Evolutionary conservation across 2,888 invertebrate species (phyloP).

Genomic region (Pecten maximus): DNA sequence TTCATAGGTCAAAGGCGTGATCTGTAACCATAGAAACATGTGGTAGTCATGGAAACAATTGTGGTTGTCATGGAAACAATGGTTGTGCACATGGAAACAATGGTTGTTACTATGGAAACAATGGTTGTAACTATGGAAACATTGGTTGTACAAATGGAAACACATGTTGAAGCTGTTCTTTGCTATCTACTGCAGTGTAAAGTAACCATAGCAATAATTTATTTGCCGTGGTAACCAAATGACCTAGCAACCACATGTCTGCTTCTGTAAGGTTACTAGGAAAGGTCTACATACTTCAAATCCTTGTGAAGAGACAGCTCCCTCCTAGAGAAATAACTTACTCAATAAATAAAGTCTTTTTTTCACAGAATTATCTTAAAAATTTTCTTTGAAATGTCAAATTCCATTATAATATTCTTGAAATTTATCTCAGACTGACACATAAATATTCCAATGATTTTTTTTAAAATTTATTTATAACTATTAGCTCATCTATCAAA

Average conservation of each 20-base stretch:
- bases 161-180: not conserved
- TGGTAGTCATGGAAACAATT: not conserved
- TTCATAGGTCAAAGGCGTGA: slow-evolving; percentile 3
- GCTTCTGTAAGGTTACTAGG: not conserved
- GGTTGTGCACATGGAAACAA: not conserved
- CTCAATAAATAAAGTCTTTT: not conserved
- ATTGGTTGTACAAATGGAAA: not conserved
- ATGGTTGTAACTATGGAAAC: not conserved
- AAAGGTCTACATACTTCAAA: not conserved
- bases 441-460: too few species aligned
- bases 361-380: too few species aligned
- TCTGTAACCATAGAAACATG: not conserved
- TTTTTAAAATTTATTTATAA: too few species aligned
- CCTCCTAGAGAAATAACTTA: not conserved
- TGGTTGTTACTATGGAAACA: not conserved
- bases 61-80: not conserved
- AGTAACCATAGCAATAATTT: not conserved
- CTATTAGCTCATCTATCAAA: too few species aligned
- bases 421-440: too few species aligned
- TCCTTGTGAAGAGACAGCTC: not conserved
- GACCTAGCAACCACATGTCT: not conserved
- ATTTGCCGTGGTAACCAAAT: not conserved
- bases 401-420: too few species aligned
- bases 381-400: too few species aligned
- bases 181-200: not conserved